These are phyloP conservation scores for Eulithis testata DNA, from an alignment of 2,888 invertebrate genomes.

Conservation along the genomic window DNA sequence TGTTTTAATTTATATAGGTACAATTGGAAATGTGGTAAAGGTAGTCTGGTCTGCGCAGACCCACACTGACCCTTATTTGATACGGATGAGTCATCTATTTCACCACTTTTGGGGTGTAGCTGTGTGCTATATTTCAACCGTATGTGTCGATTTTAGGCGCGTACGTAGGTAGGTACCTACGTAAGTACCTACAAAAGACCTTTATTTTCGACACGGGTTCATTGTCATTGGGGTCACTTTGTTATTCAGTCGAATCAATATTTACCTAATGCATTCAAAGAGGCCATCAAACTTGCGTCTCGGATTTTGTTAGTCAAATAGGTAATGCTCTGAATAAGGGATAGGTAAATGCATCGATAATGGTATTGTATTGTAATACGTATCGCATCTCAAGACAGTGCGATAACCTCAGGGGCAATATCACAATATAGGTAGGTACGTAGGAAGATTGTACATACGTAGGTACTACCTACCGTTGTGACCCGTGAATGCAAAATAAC, in stretches of 20 bases:
- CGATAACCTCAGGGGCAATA: not conserved
- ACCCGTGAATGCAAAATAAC: not conserved
- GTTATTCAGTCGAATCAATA: constrained; percentile 14
- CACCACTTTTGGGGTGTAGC: constrained; percentile 15
- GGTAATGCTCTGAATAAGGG: constrained; percentile 9
- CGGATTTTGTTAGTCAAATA: constrained; percentile 18
- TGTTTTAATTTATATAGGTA: too few species aligned
- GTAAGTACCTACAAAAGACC: not conserved
- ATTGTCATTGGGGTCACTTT: constrained; percentile 14
- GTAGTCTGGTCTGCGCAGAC: not conserved
- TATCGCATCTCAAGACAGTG: not conserved
- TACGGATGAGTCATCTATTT: constrained; percentile 16
- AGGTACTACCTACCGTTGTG: too few species aligned
- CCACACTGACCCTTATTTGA: not conserved
- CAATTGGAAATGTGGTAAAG: not conserved
- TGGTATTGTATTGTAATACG: not conserved
- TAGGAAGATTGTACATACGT: too few species aligned
- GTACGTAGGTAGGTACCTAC: not conserved
- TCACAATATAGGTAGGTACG: not conserved
- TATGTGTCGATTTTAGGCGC: not conserved
- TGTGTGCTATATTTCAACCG: not conserved
- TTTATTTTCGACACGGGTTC: constrained; percentile 10
- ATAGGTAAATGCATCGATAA: not conserved
- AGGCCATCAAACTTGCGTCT: constrained; percentile 3
- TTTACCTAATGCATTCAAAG: constrained; percentile 14